Base-by-base conservation (phyloP, 2,888 invertebrate species). In the Ashinkailepas kermadecensis region DNA sequence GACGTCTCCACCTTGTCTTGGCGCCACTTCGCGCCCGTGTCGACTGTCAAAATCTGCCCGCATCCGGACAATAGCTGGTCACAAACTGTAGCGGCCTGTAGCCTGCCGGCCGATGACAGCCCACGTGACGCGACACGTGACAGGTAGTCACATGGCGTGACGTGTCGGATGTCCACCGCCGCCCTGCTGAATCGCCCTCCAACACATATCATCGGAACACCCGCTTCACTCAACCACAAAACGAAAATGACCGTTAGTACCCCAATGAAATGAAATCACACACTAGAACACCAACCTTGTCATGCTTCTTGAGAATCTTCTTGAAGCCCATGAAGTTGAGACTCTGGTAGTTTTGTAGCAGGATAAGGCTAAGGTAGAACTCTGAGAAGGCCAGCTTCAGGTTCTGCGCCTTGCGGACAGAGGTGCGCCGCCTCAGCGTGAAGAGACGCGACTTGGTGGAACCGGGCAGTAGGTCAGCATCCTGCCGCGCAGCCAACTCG, bases 241-340 rank as follows among this genome's bases (percentile, higher is more conserved):
- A 39, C 39, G 39, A 4, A 1, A 39, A 39, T 39, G 39, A 39
- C 39, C 39, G 39, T 39, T 4, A 39, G 39, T 4, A 39, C 39
- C 2, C 39, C 39, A 39, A 39, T 39, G 4, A 4, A 1, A 39
- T 4, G 39, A 39, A 39, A 39, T 39, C 39, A 39, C 39, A 4
- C 39, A 39, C 39, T 39, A 4, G 4, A 39, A 56, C 25, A 80
- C 84, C 67, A 83, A 96, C 96, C 92, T 99, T 99, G 89, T 99
- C 99, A 87, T 99, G 99, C 88, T 99, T 99, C 88, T 99, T 99
- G 84, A 99, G 91, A 87, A 99, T 99, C 89, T 99, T 99, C 84
- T 99, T 91, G 89, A 99, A 99, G 1, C 99, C 99, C 7, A 98
- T 99, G 86, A 96, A 97, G 89, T 99, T 99, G 81, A 99, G 90